Base-by-base conservation (phyloP, 2,888 invertebrate species). In the Apamea sordens region DNA sequence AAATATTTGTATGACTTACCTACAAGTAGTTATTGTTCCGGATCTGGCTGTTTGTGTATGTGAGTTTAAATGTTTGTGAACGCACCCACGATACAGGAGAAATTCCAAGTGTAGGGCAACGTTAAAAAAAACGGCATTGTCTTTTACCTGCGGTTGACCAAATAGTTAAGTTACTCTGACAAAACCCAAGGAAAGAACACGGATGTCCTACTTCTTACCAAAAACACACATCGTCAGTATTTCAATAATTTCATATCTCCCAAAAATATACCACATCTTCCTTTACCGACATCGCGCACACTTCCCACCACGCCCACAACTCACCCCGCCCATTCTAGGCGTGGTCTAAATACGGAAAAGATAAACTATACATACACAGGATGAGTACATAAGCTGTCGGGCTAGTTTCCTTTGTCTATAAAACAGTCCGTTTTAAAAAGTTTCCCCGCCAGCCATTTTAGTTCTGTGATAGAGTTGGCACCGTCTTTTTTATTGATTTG, bases 271-370 rank as follows among this genome's bases (percentile, higher is more conserved):
- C 86, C 89, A 56, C 41, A 89, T 87, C 76, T 44, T 76, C 18
- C 0, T 8, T 63, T 89, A 90, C 86, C 0, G 1, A 75, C 78
- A 82, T 93, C 90, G 0, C 6, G 0, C n/a, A 36, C 56, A n/a
- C 61, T 74, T 71, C 2, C 6, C 67, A 82, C 84, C 93, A 94
- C 94, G 94, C 94, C 94, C 89, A 89, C 85, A 21, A 32, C 32
- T 2, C 84, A 82, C 90, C 89, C 90, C 95, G 92, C 95, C 95
- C 85, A 88, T 21, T 77, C 56, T 86, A 78, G 95, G 95, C 95
- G 95, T 93, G 92, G 80, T 82, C 56, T 87, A 82, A 90, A 91
- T 89, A 89, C 86, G 76, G 86, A 32, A 78, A 77, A 83, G 78
- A 85, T 80, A 85, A 86, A 80, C 74, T 79, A 88, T 88, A 90